Conservation (phyloP, 2,888 invertebrate species). For the Drosophila buzzatii region DNA sequence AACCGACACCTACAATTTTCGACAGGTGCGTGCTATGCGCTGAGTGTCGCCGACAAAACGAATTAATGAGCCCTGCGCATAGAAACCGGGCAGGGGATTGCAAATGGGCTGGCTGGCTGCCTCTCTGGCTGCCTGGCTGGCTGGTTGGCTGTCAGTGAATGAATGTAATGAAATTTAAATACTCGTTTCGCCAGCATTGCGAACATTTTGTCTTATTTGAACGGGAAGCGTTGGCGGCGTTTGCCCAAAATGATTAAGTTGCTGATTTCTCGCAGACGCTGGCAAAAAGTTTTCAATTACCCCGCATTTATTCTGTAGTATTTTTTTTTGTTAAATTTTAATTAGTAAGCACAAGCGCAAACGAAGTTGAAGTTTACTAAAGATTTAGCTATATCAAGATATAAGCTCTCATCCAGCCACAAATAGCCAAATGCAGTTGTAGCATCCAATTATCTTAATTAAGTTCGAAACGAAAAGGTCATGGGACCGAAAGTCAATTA, state of each 20-base stretch:
- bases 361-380: conserved; percentile 2
- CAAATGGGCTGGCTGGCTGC: neutral
- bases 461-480: conserved; percentile 1
- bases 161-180: conserved; percentile 73
- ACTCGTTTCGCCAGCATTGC: conserved; percentile 46
- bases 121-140: too few relatives aligned
- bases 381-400: conserved; percentile 18
- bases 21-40: conserved; percentile 55
- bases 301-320: conserved; percentile 64
- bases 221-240: conserved; percentile 7
- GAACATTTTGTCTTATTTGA: conserved; percentile 50
- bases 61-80: conserved; percentile 71
- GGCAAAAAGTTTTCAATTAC: conserved; percentile 77
- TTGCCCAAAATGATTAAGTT: conserved; percentile 61
- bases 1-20: conserved; percentile 41
- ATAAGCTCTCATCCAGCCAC: neutral
- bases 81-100: neutral
- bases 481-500: neutral
- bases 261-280: conserved; percentile 64
- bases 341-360: conserved; percentile 53
- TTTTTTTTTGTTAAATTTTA: conserved; percentile 72
- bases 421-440: conserved; percentile 14
- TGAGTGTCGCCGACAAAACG: conserved; percentile 54
- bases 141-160: conserved; percentile 25
- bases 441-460: conserved; percentile 23